phyloP scores from a whole-genome alignment of 2,113 vertebrate species.

The Rafetus swinhoei region DNA sequence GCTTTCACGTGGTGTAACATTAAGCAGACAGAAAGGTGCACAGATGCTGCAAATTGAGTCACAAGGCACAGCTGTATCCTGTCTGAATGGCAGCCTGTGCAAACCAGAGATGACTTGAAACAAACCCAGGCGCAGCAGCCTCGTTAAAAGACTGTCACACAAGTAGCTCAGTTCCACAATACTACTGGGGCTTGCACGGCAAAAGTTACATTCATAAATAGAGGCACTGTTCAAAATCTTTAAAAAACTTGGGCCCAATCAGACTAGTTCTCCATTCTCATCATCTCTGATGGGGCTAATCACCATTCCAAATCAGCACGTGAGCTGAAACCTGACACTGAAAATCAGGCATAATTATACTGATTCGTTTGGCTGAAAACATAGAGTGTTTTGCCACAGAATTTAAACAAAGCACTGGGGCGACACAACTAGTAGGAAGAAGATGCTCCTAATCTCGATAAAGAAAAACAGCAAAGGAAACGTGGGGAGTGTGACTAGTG shows the following conservation, averaged over 20 bases:
- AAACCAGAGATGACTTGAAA: neutral
- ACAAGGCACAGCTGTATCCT: too few relatives aligned
- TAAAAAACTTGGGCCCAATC: neutral
- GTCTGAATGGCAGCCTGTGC: neutral
- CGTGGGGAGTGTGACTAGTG: neutral
- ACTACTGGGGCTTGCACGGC: neutral
- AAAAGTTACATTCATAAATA: constrained; percentile 13
- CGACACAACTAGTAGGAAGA: constrained; percentile 19
- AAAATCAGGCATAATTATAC: constrained; percentile 59
- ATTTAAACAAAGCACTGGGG: constrained; percentile 58
- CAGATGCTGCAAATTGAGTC: neutral
- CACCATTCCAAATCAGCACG: constrained; percentile 32
- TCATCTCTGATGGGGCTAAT: constrained; percentile 50
- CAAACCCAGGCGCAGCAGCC: neutral
- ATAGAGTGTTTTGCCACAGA: constrained; percentile 54
- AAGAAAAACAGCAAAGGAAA: neutral
- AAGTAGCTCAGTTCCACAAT: neutral
- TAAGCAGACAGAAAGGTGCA: neutral
- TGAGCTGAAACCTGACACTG: constrained; percentile 44
- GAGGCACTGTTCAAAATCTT: constrained; percentile 6
- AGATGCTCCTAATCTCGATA: neutral
- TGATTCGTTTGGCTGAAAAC: constrained; percentile 70
- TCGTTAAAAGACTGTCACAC: neutral
- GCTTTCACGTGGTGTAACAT: neutral
- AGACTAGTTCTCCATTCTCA: constrained; percentile 43